A percentile compares a stretch with the other conserved stretches of the same genome.
phyloP scores from a whole-genome alignment of 64 coral and sea anemone species.

The Stichodactyla mertensii region DNA sequence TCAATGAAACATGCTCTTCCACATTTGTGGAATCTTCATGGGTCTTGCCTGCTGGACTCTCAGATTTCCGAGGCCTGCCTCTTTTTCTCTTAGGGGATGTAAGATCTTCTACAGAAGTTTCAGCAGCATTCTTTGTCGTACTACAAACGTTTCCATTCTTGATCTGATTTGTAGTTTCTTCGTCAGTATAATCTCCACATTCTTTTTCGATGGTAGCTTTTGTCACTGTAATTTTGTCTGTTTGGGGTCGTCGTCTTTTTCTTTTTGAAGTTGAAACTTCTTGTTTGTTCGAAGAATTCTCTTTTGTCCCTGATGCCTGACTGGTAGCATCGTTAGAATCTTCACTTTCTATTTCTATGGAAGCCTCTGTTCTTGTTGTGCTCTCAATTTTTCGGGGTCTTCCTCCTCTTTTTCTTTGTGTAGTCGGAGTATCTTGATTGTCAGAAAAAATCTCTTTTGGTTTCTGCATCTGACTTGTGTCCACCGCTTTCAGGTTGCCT shows the following conservation, averaged over 20 bases:
- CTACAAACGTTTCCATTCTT: too few species aligned
- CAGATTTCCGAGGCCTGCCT: conserved; percentile 6
- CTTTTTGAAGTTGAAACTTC: not conserved
- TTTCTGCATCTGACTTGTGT: not conserved
- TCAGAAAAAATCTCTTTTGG: not conserved
- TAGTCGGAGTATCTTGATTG: too few species aligned
- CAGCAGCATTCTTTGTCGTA: too few species aligned
- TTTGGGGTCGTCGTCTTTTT: not conserved
- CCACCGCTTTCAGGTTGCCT: not conserved
- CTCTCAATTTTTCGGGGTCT: too few species aligned
- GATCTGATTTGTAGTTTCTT: too few species aligned
- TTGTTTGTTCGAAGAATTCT: not conserved
- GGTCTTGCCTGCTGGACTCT: not conserved
- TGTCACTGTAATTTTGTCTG: not conserved
- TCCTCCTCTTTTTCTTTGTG: too few species aligned
- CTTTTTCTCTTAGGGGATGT: conserved; percentile 9
- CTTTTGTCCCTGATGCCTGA: too few species aligned
- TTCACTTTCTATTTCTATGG: too few species aligned
- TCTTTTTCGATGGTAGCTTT: too few species aligned
- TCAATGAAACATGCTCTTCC: not conserved
- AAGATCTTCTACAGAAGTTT: not conserved
- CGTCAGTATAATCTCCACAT: too few species aligned
- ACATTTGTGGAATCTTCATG: not conserved
- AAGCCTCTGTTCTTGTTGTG: too few species aligned
- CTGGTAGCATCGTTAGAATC: too few species aligned